Evolutionary conservation across 1,140 invertebrate species (phyloP), one percentile per base, ranked within the genome.

Genomic region (Eurosta solidaginis): DNA sequence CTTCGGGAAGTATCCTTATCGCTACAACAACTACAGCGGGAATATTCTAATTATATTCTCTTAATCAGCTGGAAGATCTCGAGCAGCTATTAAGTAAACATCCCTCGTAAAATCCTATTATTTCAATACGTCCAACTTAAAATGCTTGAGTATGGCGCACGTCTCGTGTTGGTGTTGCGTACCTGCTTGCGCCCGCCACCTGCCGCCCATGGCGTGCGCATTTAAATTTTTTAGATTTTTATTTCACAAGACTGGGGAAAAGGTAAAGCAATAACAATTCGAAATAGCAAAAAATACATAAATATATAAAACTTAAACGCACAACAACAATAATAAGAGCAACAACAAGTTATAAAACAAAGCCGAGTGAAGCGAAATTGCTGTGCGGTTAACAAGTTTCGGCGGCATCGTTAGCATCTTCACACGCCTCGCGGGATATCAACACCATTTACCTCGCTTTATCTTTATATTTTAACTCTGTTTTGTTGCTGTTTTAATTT

Each of bases 371-470:
- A 68, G 59, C 59, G 59, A n/a, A 68, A 68, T 68, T 68, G 59
- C 59, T 74, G n/a, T 76, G 74, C 45, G 74, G 45, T 76, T 76
- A 76, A 76, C 74, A 76, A 76, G 74, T 52, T 76, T 76, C 29
- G 74, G 44, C 74, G 74, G 47, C 47, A 50, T 85, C 84, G 84
- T 85, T 85, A 85, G 84, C 84, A 83, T 85, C 84, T 85, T 85
- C 84, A 85, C 84, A 85, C 84, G 84, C 84, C 85, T 85, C 84
- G 83, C 84, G 84, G 84, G 84, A 85, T 85, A 85, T 85, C 84
- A 85, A 85, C 84, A 85, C 84, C 84, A 85, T 85, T 85, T 85
- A 85, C 85, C 84, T 83, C 84, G 47, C 42, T 50, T 76, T 76
- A 40, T 40, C 33, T 76, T 76, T 52, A 52, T 45, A 40, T 33